Evolutionary conservation across 2,797 vertebrate genomes (phyloP), one percentile per base, ranked within the genome.

Genomic region (Liasis olivaceus): DNA sequence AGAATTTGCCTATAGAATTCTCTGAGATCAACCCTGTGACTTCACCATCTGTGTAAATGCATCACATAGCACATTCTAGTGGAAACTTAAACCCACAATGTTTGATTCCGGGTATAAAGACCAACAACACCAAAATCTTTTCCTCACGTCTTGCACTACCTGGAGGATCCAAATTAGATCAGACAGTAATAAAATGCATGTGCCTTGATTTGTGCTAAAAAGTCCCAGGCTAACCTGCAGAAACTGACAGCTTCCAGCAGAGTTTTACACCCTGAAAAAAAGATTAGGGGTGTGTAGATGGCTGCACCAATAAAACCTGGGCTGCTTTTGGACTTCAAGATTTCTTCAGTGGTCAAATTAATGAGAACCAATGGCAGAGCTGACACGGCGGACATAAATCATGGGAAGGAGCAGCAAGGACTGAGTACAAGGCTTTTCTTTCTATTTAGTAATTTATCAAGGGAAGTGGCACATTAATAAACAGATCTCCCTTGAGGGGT

Each of bases 381-480:
- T 93, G 95, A 89, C 92, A 94, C 84, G 85, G 84, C 81, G 94
- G 95, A 96, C 97, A 97, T 98, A 98, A 98, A 98, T 98, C 98
- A 98, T 93, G 60, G 72, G 95, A 94, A 96, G 95, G 91, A 97
- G 95, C 96, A 97, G 94, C 91, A 3, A 97, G 97, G 97, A 98
- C 98, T 97, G 97, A 98, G 98, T 97, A 98, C 98, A 98, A 98
- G 97, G 97, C 98, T 98, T 98, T 98, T 98, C 98, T 98, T 98
- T 97, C 98, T 98, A 97, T 98, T 98, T 98, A 98, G 98, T 98
- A 98, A 98, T 98, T 98, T 97, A 98, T 98, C 98, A 98, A 97
- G 97, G 97, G 98, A 98, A 98, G 98, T 98, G 98, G 97, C 96
- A 94, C 98, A 98, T 98, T 98, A 98, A 98, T 98, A 98, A 98